A percentile compares a stretch with the other conserved stretches of the same genome.
Conservation (phyloP, 2,888 invertebrate genomes). For the Camptogramma bilineatum region DNA sequence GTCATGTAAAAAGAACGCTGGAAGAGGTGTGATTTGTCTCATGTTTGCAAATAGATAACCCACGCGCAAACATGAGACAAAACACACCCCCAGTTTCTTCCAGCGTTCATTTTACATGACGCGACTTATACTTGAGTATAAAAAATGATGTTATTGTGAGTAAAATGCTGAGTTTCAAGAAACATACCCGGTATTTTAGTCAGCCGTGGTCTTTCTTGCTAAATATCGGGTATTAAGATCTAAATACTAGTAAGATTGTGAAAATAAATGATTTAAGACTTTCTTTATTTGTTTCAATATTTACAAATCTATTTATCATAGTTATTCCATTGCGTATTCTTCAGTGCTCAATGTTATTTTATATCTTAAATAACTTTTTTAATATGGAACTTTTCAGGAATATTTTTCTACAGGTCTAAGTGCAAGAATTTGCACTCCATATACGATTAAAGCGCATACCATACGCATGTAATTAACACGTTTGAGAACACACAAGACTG, state of each 20-base stretch:
- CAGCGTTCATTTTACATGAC: too few species aligned
- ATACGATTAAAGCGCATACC: constrained; percentile 67
- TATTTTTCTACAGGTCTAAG: constrained; percentile 46
- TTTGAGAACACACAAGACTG: constrained; percentile 65
- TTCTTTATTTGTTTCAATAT: constrained; percentile 1
- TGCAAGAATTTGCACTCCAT: constrained; percentile 70
- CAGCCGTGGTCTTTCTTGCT: constrained; percentile 4
- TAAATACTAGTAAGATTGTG: constrained; percentile 30
- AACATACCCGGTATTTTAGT: constrained; percentile 7
- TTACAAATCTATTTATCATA: not conserved
- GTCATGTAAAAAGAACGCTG: too few species aligned
- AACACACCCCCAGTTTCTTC: too few species aligned
- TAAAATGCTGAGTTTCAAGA: not conserved
- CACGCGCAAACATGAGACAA: too few species aligned
- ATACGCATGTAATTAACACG: constrained; percentile 76
- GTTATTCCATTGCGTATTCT: too few species aligned
- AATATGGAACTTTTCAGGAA: too few species aligned
- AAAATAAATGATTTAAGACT: constrained; percentile 36
- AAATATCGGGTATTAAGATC: constrained; percentile 13
- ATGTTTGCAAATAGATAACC: too few species aligned
- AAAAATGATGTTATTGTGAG: constrained; percentile 6
- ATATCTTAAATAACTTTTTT: too few species aligned
- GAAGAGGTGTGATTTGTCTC: too few species aligned
- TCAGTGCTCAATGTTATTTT: too few species aligned
- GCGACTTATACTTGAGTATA: constrained; percentile 8